Evolutionary conservation across 2,888 invertebrate genomes (phyloP).

Genomic region (Ischnura elegans): DNA sequence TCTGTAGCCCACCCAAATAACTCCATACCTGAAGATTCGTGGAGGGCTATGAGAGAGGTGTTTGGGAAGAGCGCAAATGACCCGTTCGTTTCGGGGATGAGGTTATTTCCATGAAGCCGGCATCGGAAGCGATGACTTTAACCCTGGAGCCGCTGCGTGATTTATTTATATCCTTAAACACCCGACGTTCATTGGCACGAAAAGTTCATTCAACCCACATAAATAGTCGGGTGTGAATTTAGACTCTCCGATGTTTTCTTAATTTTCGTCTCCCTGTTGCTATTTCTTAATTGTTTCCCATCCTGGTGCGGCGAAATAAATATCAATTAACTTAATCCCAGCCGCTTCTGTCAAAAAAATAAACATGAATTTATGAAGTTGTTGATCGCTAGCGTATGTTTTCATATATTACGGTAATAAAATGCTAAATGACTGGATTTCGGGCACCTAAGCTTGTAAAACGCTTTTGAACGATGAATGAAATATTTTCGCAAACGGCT

Average conservation of each 20-base stretch:
- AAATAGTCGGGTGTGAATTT: not conserved
- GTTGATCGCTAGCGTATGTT: not conserved
- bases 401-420: too few species aligned
- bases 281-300: not conserved
- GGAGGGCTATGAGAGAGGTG: not conserved
- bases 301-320: not conserved
- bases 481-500: not conserved
- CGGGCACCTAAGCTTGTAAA: too few species aligned
- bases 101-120: conserved; percentile 21
- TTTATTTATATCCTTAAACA: not conserved
- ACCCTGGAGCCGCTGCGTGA: conserved; percentile 18
- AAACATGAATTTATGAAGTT: not conserved
- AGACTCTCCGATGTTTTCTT: not conserved
- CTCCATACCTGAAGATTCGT: not conserved
- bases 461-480: not conserved
- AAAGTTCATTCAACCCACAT: conserved; percentile 8
- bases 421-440: too few species aligned
- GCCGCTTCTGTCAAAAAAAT: not conserved
- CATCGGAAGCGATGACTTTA: conserved; percentile 1
- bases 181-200: not conserved
- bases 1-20: not conserved
- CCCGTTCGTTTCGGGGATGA: not conserved
- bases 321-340: not conserved
- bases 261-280: not conserved
- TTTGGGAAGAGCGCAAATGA: not conserved